phyloP scores from a whole-genome alignment of 2,888 invertebrate genomes.

The Hirudinaria manillensis region DNA sequence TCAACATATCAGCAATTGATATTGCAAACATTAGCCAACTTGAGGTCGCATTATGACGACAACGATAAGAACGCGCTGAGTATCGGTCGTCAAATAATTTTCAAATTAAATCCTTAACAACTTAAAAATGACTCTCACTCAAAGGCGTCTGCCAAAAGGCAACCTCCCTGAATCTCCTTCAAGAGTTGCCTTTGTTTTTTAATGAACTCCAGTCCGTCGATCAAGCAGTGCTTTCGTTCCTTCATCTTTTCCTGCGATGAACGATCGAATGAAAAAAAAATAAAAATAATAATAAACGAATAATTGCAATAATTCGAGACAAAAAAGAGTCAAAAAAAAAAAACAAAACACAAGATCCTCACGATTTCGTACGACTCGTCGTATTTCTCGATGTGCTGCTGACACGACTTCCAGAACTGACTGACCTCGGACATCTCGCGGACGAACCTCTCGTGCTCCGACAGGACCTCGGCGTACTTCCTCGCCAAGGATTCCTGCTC shows the following conservation, averaged over 20 bases:
- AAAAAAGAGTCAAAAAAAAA: not conserved
- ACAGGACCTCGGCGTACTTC: not conserved
- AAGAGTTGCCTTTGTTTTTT: constrained; percentile 54
- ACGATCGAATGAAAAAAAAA: not conserved
- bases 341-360: not conserved
- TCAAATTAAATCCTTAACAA: too few relatives aligned
- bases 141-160: too few relatives aligned
- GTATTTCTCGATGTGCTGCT: constrained; percentile 59
- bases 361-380: constrained; percentile 53
- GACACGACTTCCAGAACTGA: constrained; percentile 60
- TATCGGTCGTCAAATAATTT: too few relatives aligned
- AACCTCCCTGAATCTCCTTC: constrained; percentile 44
- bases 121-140: too few relatives aligned
- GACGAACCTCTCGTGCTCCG: constrained; percentile 59
- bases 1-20: too few relatives aligned
- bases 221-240: constrained; percentile 52
- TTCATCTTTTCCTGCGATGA: constrained; percentile 50
- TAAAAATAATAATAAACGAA: not conserved
- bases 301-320: not conserved
- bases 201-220: constrained; percentile 58
- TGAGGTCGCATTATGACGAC: too few relatives aligned
- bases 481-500: not conserved
- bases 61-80: too few relatives aligned
- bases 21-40: too few relatives aligned
- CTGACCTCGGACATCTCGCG: constrained; percentile 61